Evolutionary conservation across 2,888 invertebrate species (phyloP), one percentile per base, ranked within the genome.

Genomic region (Antheraea assamensis): DNA sequence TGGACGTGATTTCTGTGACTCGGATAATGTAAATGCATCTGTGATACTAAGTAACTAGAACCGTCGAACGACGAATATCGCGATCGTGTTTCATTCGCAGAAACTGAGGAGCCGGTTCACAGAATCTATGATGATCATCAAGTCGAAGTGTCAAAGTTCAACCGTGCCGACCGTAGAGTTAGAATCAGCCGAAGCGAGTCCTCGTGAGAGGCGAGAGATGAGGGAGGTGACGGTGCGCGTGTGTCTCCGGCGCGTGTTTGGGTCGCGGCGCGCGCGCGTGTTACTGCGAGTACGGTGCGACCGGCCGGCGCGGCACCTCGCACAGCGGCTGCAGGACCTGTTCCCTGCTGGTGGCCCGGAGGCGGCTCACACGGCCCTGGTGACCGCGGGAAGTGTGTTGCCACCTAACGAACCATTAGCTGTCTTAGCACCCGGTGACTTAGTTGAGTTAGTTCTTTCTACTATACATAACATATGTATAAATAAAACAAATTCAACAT

Each of bases 401-500:
- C 92, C 90, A 74, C 85, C 85, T 58, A 83, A 76, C 72, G 92
- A 93, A 83, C 86, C 88, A 72, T 87, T 92, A 30, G 81, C 87
- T 49, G 73, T 90, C 77, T 85, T 92, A 75, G 80, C 75, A 15
- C 85, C 83, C 58, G 88, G 83, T 72, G 91, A 91, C 76, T 76
- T 77, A 2, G 79, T 92, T 66, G 80, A 87, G 90, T 91, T 30
- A 84, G 90, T 52, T 10, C 30, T 42, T 7, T 15, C 7, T 21
- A 7, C 58, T 35, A 35, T 30, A 13, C 13, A n/a, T 17, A 70
- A 15, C 42, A 27, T n/a, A 47, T 21, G 52, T 7, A 19, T 52
- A 19, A 42, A 58, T 58, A 58, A 24, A 1, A 8, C 10, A 2
- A 10, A 21, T 24, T n/a, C 7, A n/a, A 58, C 58, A n/a, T 58